Evolutionary conservation across 1,140 invertebrate species (phyloP).

Genomic region (Phymastichus coffea): DNA sequence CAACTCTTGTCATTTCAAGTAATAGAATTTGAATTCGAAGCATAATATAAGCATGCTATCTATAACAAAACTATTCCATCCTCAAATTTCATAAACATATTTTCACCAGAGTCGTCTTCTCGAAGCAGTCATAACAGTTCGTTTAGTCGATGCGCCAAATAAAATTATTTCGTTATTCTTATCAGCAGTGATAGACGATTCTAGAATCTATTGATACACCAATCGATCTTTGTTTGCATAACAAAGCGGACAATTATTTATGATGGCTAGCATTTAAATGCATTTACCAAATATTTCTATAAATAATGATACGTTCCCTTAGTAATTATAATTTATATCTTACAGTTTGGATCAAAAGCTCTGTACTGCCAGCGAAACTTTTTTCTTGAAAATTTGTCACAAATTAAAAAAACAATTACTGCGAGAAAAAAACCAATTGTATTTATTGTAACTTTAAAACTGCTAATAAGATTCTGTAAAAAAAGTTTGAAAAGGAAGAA

Average conservation of each 20-base stretch:
- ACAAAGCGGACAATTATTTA: neutral
- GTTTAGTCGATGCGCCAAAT: constrained; percentile 16
- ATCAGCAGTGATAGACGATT: constrained; percentile 25
- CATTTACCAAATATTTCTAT: constrained; percentile 31
- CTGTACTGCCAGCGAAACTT: constrained; percentile 27
- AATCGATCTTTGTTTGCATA: constrained; percentile 6
- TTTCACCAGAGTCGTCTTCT: constrained; percentile 9
- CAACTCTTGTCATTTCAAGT: no score
- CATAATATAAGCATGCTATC: no score
- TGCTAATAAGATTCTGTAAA: constrained; percentile 25
- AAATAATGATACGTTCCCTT: constrained; percentile 28
- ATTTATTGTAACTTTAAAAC: constrained; percentile 29
- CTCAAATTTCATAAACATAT: constrained; percentile 25
- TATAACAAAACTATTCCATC: no score
- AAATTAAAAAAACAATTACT: constrained; percentile 1
- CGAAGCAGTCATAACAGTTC: neutral
- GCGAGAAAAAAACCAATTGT: constrained; percentile 6
- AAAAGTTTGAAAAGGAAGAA: constrained; percentile 16
- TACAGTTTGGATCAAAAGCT: constrained; percentile 19
- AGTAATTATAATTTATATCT: constrained; percentile 17
- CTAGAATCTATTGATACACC: constrained; percentile 15
- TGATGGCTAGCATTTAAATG: constrained; percentile 12
- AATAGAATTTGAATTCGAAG: no score
- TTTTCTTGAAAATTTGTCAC: constrained; percentile 17
- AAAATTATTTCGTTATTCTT: constrained; percentile 26